Conservation (phyloP, 2,113 vertebrate genomes). For the Corythaeola cristata region DNA sequence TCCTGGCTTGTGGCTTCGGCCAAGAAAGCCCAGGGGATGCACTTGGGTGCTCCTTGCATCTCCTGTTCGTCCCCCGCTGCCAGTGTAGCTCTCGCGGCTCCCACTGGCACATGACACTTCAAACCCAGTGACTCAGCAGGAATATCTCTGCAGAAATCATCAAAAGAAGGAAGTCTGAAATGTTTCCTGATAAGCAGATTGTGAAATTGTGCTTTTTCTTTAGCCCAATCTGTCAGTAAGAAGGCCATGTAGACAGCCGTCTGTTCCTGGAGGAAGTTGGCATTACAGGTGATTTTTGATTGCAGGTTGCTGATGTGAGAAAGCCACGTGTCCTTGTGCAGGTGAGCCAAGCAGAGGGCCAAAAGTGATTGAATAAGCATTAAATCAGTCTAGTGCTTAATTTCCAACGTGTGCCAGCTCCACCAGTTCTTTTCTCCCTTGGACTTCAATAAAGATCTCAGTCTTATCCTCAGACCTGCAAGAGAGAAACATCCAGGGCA, state of each 20-base stretch:
- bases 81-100: background rate
- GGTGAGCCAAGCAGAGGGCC: background rate
- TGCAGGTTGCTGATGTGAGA: background rate
- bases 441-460: background rate
- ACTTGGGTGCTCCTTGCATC: background rate
- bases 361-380: background rate
- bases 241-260: rapidly evolving
- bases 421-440: background rate
- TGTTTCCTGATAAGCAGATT: background rate
- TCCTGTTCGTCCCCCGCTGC: rapidly evolving
- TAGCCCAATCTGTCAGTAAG: background rate
- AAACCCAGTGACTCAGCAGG: background rate
- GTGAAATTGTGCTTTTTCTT: background rate
- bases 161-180: background rate
- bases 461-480: background rate
- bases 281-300: background rate
- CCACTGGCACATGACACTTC: background rate
- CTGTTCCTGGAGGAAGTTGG: background rate
- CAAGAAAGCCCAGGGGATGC: background rate
- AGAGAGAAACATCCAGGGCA: background rate
- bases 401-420: background rate
- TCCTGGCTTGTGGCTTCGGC: background rate
- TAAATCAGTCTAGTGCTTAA: background rate
- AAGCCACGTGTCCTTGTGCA: background rate
- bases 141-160: background rate